Evolutionary conservation across 2,797 vertebrate species (phyloP).

Genomic region (Ctenopoma kingsleyae): DNA sequence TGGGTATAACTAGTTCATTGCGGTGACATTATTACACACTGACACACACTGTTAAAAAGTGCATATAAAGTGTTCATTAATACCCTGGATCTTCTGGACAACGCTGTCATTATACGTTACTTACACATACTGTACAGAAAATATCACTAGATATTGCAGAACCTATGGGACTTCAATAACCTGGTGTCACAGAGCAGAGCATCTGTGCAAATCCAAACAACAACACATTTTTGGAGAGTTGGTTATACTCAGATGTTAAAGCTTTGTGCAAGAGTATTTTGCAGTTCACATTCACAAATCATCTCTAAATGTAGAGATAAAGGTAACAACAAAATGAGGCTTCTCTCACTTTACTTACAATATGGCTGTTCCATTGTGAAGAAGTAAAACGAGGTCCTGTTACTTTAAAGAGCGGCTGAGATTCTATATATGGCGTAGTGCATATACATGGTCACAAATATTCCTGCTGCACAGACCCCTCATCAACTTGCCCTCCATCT

Average conservation of each 20-base stretch:
- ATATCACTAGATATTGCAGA: background rate
- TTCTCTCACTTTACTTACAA: background rate
- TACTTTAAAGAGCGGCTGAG: slow-evolving; percentile 11
- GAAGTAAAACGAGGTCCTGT: slow-evolving; percentile 26
- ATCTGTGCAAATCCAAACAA: background rate
- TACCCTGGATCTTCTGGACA: background rate
- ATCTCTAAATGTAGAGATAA: background rate
- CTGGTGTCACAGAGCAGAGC: background rate
- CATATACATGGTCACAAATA: slow-evolving; percentile 8
- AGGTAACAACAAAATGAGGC: background rate
- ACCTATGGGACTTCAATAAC: background rate
- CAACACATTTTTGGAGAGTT: background rate
- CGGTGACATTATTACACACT: background rate
- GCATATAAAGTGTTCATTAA: background rate
- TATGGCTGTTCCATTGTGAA: background rate
- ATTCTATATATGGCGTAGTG: slow-evolving; percentile 60
- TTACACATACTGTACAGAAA: background rate
- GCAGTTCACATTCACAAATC: background rate
- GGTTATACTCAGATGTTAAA: background rate
- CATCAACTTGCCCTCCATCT: slow-evolving; percentile 41
- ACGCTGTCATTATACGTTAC: background rate
- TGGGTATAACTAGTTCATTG: background rate
- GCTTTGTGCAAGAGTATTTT: background rate
- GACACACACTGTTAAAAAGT: background rate
- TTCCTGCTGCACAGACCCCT: slow-evolving; percentile 41